Evolutionary conservation across 2,113 vertebrate genomes (phyloP).

Genomic region (Mesoclemmys tuberculata): DNA sequence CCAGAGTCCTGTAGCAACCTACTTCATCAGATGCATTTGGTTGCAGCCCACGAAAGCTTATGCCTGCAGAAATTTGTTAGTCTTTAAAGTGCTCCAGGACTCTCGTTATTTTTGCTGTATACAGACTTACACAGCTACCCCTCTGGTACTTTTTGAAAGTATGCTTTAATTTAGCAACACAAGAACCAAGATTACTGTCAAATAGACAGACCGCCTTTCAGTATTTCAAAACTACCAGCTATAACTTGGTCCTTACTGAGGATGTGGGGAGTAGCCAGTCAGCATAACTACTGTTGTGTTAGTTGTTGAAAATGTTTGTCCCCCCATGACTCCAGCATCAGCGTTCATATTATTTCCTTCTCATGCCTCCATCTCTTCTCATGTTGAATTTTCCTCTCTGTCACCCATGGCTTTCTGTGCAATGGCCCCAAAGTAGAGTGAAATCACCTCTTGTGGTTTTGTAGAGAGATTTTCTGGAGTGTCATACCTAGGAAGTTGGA

Average conservation of each 20-base stretch:
- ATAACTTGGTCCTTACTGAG: background rate
- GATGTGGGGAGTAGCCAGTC: background rate
- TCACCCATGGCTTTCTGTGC: rapidly evolving
- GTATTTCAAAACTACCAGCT: rapidly evolving
- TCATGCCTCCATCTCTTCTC: background rate
- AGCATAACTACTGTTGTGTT: background rate
- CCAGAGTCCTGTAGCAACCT: too few relatives aligned
- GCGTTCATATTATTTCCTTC: conserved; percentile 1
- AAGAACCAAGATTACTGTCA: background rate
- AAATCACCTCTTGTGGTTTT: background rate
- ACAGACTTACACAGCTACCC: too few relatives aligned
- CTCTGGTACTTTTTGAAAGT: conserved; percentile 23
- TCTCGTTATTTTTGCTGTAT: too few relatives aligned
- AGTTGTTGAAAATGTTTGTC: background rate
- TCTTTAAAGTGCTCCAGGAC: too few relatives aligned
- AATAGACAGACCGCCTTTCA: background rate
- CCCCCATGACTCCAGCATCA: background rate
- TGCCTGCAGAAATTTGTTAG: too few relatives aligned
- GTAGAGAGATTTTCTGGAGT: background rate
- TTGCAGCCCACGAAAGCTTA: too few relatives aligned
- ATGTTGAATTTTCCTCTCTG: background rate
- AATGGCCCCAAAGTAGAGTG: background rate
- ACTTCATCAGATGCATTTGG: too few relatives aligned
- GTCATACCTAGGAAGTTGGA: background rate
- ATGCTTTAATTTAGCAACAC: background rate